phyloP scores from a whole-genome alignment of 2,888 invertebrate species.

The Cephus pulcher region DNA sequence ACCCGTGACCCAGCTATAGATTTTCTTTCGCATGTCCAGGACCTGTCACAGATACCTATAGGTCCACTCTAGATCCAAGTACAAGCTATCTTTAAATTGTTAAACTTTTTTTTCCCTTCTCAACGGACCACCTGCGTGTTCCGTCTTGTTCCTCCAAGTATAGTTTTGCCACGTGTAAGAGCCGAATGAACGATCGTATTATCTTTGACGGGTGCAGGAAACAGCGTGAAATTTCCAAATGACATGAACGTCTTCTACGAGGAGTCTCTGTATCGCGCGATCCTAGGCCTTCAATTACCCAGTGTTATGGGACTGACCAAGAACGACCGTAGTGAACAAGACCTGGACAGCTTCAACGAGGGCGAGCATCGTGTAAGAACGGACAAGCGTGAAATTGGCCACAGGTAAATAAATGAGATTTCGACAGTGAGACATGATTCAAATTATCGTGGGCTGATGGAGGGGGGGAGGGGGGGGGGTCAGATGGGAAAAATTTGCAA shows the following conservation, averaged over 20 bases:
- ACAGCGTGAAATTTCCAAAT: conserved; percentile 38
- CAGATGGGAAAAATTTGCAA: background rate
- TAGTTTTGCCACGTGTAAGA: background rate
- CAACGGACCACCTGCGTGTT: background rate
- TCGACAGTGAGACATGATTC: background rate
- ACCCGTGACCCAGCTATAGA: background rate
- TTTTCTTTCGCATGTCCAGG: conserved; percentile 1
- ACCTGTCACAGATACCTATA: background rate
- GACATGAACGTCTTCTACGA: conserved; percentile 35
- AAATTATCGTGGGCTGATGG: background rate
- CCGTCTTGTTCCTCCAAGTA: background rate
- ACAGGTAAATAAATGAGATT: conserved; percentile 54
- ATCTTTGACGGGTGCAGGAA: conserved; percentile 30
- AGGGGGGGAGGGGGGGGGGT: no score
- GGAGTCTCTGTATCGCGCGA: conserved; percentile 33
- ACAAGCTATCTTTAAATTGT: background rate
- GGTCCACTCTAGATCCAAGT: background rate
- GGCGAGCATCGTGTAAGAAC: conserved; percentile 47
- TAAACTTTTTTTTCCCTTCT: background rate
- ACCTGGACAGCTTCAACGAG: conserved; percentile 56
- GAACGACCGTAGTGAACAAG: conserved; percentile 57
- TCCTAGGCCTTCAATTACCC: conserved; percentile 36
- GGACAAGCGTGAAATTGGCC: conserved; percentile 60
- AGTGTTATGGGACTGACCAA: conserved; percentile 37
- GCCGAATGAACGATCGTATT: background rate